phyloP scores from a whole-genome alignment of 2,113 vertebrate genomes.

The Rafetus swinhoei region DNA sequence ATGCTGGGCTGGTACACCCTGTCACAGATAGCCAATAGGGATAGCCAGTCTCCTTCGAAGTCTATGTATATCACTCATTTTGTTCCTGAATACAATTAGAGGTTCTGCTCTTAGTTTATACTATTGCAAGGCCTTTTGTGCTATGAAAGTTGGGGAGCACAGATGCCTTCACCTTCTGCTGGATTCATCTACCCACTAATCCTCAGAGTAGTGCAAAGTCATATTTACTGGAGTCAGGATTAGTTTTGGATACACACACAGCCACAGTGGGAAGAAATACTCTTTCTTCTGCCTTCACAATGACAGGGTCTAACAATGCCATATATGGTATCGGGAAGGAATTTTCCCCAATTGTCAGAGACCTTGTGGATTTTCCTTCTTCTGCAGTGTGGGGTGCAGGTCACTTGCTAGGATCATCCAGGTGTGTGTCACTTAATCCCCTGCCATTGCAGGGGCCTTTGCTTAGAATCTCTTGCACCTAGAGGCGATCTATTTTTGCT shows the following conservation, averaged over 20 bases:
- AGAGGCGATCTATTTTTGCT: too few relatives aligned
- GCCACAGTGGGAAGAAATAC: neutral
- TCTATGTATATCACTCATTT: too few relatives aligned
- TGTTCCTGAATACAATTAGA: too few relatives aligned
- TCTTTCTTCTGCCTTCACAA: neutral
- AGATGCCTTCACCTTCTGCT: rapidly evolving
- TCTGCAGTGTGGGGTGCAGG: neutral
- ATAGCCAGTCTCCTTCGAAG: too few relatives aligned
- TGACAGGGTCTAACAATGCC: too few relatives aligned
- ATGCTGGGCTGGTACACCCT: too few relatives aligned
- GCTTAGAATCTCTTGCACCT: neutral
- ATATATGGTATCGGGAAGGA: too few relatives aligned
- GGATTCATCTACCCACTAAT: neutral
- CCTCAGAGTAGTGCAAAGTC: neutral
- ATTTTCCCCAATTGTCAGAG: neutral
- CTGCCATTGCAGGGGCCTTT: neutral
- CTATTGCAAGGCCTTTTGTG: too few relatives aligned
- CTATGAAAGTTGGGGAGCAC: too few relatives aligned
- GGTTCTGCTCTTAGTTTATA: too few relatives aligned
- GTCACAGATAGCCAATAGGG: too few relatives aligned
- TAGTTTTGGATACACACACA: neutral
- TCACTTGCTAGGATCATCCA: neutral
- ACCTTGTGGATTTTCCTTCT: neutral
- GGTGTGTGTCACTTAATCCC: neutral
- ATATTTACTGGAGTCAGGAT: neutral